phyloP scores from a whole-genome alignment of 2,797 vertebrate genomes.

The Eulemur coronatus region DNA sequence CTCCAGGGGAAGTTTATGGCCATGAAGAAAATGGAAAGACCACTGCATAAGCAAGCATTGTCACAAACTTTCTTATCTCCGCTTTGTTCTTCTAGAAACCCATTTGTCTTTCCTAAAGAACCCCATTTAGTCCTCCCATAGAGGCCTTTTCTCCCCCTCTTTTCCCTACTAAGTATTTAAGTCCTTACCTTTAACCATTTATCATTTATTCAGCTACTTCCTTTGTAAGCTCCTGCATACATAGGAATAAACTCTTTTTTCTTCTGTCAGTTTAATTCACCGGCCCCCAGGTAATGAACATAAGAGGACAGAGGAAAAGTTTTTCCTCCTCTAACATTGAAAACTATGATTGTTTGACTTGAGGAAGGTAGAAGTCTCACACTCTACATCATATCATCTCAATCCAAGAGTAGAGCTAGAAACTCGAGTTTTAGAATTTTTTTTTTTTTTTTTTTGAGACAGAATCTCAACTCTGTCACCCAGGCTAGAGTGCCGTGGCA shows the following conservation, averaged over 20 bases:
- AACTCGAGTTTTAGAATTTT: not conserved
- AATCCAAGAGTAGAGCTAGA: not conserved
- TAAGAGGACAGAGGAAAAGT: not conserved
- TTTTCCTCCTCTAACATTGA: not conserved
- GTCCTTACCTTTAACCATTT: not conserved
- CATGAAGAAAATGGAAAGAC: not conserved
- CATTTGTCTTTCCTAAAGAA: not conserved
- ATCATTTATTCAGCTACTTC: not conserved
- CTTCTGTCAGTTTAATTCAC: not conserved
- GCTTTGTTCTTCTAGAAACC: not conserved
- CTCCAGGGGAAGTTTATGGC: not conserved
- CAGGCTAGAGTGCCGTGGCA: too few species aligned
- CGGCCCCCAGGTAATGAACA: not conserved
- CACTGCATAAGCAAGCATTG: not conserved
- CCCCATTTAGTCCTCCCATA: not conserved
- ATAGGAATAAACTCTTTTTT: not conserved
- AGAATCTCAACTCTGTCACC: too few species aligned
- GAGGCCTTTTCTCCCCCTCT: not conserved
- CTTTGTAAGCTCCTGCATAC: not conserved
- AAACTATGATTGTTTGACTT: not conserved
- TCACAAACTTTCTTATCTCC: not conserved
- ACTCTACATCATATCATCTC: not conserved
- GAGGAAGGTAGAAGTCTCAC: not conserved
- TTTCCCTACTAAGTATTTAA: not conserved
- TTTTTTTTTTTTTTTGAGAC: too few species aligned